Percentiles rank a stretch among this genome's conserved stretches.
These are phyloP conservation scores for Periophthalmus magnuspinnatus DNA, from an alignment of 2,797 vertebrate species.

Conservation along the genomic window DNA sequence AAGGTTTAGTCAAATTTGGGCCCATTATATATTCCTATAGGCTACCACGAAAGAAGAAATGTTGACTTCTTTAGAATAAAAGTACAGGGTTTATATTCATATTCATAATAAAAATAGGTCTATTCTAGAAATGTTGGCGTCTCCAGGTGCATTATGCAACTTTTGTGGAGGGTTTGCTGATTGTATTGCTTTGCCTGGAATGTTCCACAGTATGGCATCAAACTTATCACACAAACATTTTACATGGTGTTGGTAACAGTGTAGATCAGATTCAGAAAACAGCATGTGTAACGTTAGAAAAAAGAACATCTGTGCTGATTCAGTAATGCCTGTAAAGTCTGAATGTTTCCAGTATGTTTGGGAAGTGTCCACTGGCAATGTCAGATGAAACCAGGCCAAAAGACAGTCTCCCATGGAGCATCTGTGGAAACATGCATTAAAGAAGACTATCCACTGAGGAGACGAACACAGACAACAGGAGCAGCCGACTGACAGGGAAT, in stretches of 20 bases:
- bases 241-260: neutral
- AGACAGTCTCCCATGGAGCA: conserved; percentile 66
- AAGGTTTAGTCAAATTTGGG: conserved; percentile 5
- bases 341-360: neutral
- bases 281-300: neutral
- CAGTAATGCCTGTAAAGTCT: neutral
- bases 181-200: too few relatives aligned
- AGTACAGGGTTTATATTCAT: conserved; percentile 24
- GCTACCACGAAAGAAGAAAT: too few relatives aligned
- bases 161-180: too few relatives aligned
- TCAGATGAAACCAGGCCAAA: conserved; percentile 66
- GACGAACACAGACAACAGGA: conserved; percentile 37
- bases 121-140: too few relatives aligned
- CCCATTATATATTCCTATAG: conserved; percentile 39
- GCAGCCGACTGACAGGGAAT: conserved; percentile 18
- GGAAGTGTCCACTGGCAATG: conserved; percentile 36
- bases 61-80: too few relatives aligned
- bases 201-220: too few relatives aligned
- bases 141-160: too few relatives aligned
- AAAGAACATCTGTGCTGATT: neutral
- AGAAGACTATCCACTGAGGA: conserved; percentile 61
- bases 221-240: too few relatives aligned
- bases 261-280: neutral
- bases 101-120: conserved; percentile 23
- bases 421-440: conserved; percentile 65